Evolutionary conservation across 2,797 vertebrate species (phyloP).

Genomic region (Danio kyathit): DNA sequence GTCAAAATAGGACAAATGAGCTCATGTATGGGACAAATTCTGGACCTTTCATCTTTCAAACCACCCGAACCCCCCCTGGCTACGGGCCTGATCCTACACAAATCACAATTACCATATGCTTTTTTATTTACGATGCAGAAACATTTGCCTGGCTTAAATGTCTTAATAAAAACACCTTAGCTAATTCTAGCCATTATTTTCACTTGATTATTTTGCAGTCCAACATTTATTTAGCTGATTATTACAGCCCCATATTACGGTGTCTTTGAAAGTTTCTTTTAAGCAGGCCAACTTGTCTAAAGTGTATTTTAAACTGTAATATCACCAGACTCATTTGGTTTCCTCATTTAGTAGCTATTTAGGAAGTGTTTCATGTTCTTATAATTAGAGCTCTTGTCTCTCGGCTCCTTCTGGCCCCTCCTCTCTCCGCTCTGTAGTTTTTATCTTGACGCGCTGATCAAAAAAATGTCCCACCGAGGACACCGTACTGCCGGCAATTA

Average conservation of each 20-base stretch:
- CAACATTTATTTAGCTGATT: constrained; percentile 3
- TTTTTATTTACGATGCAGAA: constrained; percentile 1
- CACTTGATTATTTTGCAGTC: constrained; percentile 4
- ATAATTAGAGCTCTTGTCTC: constrained; percentile 47
- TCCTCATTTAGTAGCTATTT: constrained; percentile 44
- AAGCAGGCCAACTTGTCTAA: constrained; percentile 36
- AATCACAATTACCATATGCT: not conserved
- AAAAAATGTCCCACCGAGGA: constrained; percentile 77
- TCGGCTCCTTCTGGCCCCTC: constrained; percentile 33
- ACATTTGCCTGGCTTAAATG: not conserved
- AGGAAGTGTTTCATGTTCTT: constrained; percentile 33
- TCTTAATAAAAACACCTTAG: not conserved
- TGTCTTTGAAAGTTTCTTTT: constrained; percentile 36
- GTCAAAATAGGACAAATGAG: too few relatives aligned
- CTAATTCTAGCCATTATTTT: not conserved
- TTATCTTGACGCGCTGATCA: constrained; percentile 51
- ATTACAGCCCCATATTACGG: too few relatives aligned
- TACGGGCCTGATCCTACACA: too few relatives aligned
- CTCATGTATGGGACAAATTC: too few relatives aligned
- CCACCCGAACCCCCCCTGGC: too few relatives aligned
- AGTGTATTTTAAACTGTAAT: constrained; percentile 38
- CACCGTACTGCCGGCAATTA: constrained; percentile 75
- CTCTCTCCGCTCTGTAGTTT: constrained; percentile 18
- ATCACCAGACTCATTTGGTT: constrained; percentile 41
- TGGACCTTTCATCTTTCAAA: too few relatives aligned